Evolutionary conservation across 2,888 invertebrate species (phyloP).

Genomic region (Itoplectis maculator): DNA sequence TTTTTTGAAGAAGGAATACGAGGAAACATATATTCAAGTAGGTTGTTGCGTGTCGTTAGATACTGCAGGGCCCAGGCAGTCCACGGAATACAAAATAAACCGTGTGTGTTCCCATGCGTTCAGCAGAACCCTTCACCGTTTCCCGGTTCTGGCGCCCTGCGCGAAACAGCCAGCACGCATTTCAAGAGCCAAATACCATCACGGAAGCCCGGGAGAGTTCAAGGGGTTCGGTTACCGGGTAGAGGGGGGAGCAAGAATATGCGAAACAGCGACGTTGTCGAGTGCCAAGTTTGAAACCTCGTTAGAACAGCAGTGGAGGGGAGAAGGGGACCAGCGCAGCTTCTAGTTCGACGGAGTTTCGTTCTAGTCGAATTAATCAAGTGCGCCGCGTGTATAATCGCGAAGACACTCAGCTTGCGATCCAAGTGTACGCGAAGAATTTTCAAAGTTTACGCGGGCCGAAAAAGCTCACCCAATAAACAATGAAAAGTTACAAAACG

Average conservation of each 20-base stretch:
- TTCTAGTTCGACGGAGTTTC: slow-evolving; percentile 38
- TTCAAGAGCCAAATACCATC: slow-evolving; percentile 34
- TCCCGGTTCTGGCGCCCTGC: neutral
- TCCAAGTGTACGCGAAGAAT: slow-evolving; percentile 18
- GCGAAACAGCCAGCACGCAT: slow-evolving; percentile 26
- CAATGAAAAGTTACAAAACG: slow-evolving; percentile 28
- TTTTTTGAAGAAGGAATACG: no score
- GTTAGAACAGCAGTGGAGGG: slow-evolving; percentile 53
- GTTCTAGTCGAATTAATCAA: slow-evolving; percentile 58
- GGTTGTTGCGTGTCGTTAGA: no score
- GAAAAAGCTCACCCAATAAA: slow-evolving; percentile 5
- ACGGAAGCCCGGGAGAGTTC: slow-evolving; percentile 30
- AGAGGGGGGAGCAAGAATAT: slow-evolving; percentile 59
- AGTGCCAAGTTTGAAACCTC: slow-evolving; percentile 71
- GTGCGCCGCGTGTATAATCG: slow-evolving; percentile 50
- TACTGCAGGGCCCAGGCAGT: neutral
- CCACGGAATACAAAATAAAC: neutral
- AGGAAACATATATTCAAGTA: no score
- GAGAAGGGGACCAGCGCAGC: neutral
- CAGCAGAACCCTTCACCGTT: neutral
- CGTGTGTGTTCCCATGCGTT: neutral
- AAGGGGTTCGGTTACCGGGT: slow-evolving; percentile 36
- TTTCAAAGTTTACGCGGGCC: slow-evolving; percentile 10
- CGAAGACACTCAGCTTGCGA: slow-evolving; percentile 22
- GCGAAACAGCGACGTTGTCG: slow-evolving; percentile 48